These are phyloP conservation scores for Eurytemora carolleeae DNA, from an alignment of 1,140 invertebrate species.

Conservation along the genomic window DNA sequence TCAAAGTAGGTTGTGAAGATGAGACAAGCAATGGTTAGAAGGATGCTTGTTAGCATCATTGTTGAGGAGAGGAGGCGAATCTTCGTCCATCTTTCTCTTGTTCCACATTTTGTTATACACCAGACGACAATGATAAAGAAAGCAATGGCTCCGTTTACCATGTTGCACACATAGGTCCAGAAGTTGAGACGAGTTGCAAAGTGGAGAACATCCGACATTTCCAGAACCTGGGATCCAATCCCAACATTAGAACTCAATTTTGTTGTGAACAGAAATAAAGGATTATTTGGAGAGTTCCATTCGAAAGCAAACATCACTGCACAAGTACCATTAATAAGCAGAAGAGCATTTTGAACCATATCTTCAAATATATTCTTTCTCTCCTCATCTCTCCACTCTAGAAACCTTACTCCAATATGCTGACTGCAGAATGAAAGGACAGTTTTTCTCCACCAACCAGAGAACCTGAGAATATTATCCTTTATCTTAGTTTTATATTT, in stretches of 20 bases:
- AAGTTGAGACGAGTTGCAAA: constrained; percentile 7
- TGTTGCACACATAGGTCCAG: constrained; percentile 3
- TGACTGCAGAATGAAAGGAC: neutral
- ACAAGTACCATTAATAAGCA: neutral
- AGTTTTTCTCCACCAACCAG: neutral
- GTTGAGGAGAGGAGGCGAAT: neutral
- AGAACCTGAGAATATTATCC: too few relatives aligned
- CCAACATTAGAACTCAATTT: neutral
- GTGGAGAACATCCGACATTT: neutral
- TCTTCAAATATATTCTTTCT: constrained; percentile 6
- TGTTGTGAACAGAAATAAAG: constrained; percentile 4
- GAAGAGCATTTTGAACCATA: constrained; percentile 4
- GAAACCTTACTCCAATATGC: constrained; percentile 6
- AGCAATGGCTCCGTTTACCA: neutral
- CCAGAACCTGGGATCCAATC: neutral
- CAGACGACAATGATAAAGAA: constrained; percentile 3
- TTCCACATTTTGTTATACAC: constrained; percentile 2
- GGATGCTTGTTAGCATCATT: neutral
- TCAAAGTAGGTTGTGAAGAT: constrained; percentile 10
- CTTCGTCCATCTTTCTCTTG: constrained; percentile 1
- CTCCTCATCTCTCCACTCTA: neutral
- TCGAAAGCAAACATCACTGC: constrained; percentile 6
- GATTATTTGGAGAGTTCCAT: constrained; percentile 10
- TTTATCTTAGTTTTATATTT: neutral
- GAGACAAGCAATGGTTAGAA: neutral